Evolutionary conservation across 1,140 invertebrate species (phyloP), one percentile per base, ranked within the genome.

Genomic region (Pomacea maculata): DNA sequence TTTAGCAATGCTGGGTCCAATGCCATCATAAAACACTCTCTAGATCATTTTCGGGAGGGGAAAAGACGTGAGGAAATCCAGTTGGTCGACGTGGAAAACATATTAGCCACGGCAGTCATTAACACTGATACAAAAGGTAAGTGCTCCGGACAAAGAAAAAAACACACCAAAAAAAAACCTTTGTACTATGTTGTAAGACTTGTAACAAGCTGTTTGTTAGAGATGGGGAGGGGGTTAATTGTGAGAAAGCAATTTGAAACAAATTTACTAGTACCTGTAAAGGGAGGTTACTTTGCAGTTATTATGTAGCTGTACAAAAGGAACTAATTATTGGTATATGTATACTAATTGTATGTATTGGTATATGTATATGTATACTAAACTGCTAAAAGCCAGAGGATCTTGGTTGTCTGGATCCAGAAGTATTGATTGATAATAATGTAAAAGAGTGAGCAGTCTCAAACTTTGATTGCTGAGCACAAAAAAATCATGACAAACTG

Each of bases 1-100:
- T 34, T n/a, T 68, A 88, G 86, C 75, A 88, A 88, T 73, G 83
- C 84, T 73, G 86, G 84, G 19, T 83, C 83, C 52, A 70, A 67
- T 67, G 82, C 84, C 10, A 89, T 88, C 45, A 77, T 72, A 54
- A 61, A 84, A 15, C 63, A 81, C 14, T 78, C 83, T 15, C 55
- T 86, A 8, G 81, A 83, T 2, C 80, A 83, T 19, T 86, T 85
- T 80, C 77, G 80, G 25, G 45, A 83, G 19, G 84, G 79, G 8
- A 80, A 70, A 55, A 12, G 52, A 45, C 74, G 87, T 74, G 81
- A 87, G 29, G 73, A 84, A 17, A 82, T 88, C 17, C 45, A 84
- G 64, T 79, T 88, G 21, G 65, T 64, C 25, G 85, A 88, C 15
- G 77, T 87, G 65, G 86, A 88, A 73, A 75, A 57, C 12, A 81